Base-by-base conservation (phyloP, 2,888 invertebrate species). In the Pecten maximus region DNA sequence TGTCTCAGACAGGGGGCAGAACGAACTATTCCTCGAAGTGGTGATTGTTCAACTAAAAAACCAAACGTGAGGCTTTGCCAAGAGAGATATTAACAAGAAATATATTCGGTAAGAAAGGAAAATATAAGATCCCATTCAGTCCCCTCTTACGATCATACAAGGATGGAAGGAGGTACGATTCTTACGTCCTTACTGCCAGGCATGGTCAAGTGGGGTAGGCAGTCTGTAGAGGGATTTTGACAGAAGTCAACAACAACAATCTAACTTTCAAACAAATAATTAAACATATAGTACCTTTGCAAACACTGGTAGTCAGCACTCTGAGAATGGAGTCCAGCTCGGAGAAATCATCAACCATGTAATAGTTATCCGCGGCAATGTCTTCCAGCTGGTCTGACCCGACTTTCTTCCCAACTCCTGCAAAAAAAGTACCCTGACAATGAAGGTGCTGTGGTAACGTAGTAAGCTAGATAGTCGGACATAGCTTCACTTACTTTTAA, bases 301-400 rank as follows among this genome's bases (percentile, higher is more conserved):
- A 90, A 10, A 60, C 87, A 40, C 39, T 86, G 16, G 40, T 87
- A 28, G 89, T 88, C 15, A 90, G 40, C 0, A 87, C 87, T 40
- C 87, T 28, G 39, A 23, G 28, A n/a, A 90, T 90, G 23, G 35
- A 44, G 39, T 40, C 23, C 28, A 90, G 28, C 3, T 87, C 50
- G 0, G 44, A 35, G 60, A 50, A 90, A 19, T 90, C 89, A 19
- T 90, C 87, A 10, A 90, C 89, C 89, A 90, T 90, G 35, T 87
- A 90, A 0, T 40, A 23, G 23, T 23, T 40, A 15, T 40, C 44
- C 12, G 60, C 87, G 15, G 87, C 89, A 0, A 90, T 88, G 16
- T 40, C 89, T 35, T 40, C 40, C 19, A 90, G 88, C 87, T 90
- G 87, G n/a, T 87, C 87, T 35, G 40, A 35, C 23, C 50, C 88